Evolutionary conservation across 2,113 vertebrate genomes (phyloP).

Genomic region (Fulica atra): DNA sequence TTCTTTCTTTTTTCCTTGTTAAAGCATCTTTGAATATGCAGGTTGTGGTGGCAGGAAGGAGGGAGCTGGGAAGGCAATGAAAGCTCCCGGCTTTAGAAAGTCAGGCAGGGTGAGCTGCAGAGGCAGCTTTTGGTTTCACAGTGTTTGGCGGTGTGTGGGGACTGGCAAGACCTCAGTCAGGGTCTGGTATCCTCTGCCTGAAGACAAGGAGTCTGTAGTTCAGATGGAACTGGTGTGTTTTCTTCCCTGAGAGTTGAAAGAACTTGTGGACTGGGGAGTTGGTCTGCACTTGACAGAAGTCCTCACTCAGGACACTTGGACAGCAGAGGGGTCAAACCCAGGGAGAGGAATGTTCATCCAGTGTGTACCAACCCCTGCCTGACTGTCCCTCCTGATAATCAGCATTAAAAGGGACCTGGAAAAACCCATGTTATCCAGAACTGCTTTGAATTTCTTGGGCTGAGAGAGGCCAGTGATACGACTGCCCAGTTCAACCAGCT

Average conservation of each 20-base stretch:
- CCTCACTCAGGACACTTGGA: background rate
- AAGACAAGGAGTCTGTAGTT: background rate
- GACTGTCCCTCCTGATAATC: background rate
- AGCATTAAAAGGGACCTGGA: background rate
- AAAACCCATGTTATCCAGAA: background rate
- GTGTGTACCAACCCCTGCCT: background rate
- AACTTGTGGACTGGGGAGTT: background rate
- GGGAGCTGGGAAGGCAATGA: background rate
- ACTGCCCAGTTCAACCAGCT: background rate
- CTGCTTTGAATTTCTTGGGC: background rate
- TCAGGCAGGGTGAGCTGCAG: background rate
- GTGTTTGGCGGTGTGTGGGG: rapidly evolving
- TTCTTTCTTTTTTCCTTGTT: slow-evolving; percentile 2
- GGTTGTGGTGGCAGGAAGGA: background rate
- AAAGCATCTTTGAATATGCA: background rate
- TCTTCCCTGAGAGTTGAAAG: background rate
- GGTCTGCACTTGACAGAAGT: background rate
- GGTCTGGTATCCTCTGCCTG: background rate
- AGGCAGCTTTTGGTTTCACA: background rate
- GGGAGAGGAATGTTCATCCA: background rate
- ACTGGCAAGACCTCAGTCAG: background rate
- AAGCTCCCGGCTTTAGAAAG: background rate
- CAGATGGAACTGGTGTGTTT: background rate
- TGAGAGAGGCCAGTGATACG: rapidly evolving
- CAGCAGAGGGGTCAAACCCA: background rate